Evolutionary conservation across 2,888 invertebrate genomes (phyloP).

Genomic region (Drosophila peninsularis): DNA sequence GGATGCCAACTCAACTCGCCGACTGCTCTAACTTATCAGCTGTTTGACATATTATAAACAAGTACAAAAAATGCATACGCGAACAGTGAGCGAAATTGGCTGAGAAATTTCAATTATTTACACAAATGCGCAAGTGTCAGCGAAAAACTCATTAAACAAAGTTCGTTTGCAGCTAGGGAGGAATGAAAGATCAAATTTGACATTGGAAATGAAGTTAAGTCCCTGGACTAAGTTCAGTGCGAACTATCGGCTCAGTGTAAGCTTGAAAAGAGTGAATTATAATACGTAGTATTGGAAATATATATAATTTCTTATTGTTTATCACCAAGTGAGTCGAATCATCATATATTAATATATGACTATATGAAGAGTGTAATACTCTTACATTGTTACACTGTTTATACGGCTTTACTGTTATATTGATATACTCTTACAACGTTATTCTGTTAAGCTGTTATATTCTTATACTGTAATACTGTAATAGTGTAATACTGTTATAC

Average conservation of each 20-base stretch:
- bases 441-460: no score
- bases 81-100: conserved; percentile 18
- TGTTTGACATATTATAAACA: conserved; percentile 1
- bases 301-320: background rate
- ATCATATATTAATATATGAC: no score
- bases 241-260: background rate
- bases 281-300: background rate
- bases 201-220: background rate
- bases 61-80: background rate
- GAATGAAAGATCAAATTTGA: background rate
- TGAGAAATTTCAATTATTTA: conserved; percentile 17
- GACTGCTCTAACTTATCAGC: conserved; percentile 27
- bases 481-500: no score
- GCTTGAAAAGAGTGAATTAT: no score
- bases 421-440: no score
- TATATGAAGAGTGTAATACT: no score
- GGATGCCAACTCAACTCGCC: background rate
- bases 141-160: background rate
- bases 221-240: background rate
- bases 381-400: no score
- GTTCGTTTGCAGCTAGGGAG: background rate
- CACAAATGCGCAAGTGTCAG: conserved; percentile 15
- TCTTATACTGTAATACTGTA: no score
- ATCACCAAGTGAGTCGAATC: background rate
- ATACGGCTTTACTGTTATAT: no score